phyloP scores from a whole-genome alignment of 2,888 invertebrate species.

The Druceiella hillmani region DNA sequence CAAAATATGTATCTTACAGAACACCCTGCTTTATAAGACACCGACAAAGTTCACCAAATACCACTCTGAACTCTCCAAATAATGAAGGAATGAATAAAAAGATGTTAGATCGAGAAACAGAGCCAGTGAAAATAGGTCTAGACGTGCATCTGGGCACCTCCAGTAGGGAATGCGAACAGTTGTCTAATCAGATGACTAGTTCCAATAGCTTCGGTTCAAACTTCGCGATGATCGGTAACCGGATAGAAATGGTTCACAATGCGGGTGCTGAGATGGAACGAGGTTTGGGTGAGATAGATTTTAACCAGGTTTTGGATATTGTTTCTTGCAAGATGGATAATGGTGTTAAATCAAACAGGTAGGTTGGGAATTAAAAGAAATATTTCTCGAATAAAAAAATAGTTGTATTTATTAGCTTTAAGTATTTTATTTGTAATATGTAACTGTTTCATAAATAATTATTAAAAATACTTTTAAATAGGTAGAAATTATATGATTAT shows the following conservation, averaged over 20 bases:
- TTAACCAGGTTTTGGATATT: constrained; percentile 50
- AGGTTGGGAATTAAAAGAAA: constrained; percentile 6
- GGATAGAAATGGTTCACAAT: constrained; percentile 66
- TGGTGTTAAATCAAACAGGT: constrained; percentile 42
- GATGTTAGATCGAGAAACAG: constrained; percentile 27
- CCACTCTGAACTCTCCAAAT: too few relatives aligned
- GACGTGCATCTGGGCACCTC: constrained; percentile 5
- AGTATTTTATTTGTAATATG: too few relatives aligned
- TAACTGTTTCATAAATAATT: too few relatives aligned
- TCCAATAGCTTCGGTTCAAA: constrained; percentile 77
- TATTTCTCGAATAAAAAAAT: too few relatives aligned
- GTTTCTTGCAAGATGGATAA: constrained; percentile 63
- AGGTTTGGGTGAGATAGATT: constrained; percentile 24
- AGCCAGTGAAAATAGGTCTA: constrained; percentile 2
- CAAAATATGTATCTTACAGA: too few relatives aligned
- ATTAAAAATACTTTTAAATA: too few relatives aligned
- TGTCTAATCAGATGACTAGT: constrained; percentile 37
- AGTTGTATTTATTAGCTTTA: too few relatives aligned
- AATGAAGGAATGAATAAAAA: constrained; percentile 14
- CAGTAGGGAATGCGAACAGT: constrained; percentile 28
- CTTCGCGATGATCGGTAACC: constrained; percentile 77
- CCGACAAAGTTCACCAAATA: too few relatives aligned
- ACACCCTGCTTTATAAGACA: too few relatives aligned
- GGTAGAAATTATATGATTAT: too few relatives aligned
- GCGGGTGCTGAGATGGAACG: constrained; percentile 35